Percentiles rank a stretch among this genome's conserved stretches.
Conservation (phyloP, 2,888 invertebrate genomes). For the Norana najaformis region DNA sequence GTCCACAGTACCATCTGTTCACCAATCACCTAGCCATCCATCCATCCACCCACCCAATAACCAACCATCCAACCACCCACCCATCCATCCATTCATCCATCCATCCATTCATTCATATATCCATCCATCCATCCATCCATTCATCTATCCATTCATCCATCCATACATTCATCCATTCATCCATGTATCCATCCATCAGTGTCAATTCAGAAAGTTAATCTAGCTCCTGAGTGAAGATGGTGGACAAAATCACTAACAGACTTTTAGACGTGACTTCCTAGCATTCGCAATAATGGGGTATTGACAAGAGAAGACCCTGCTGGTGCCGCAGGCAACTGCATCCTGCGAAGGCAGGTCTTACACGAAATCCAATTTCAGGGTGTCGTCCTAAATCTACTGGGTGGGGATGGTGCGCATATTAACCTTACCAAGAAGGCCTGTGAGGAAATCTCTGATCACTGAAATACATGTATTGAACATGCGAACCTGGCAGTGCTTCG, state of each 20-base stretch:
- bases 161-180: neutral
- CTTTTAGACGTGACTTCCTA: neutral
- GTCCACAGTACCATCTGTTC: no score
- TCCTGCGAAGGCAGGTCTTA: neutral
- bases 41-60: no score
- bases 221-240: neutral
- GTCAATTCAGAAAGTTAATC: neutral
- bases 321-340: neutral
- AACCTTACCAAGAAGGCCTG: neutral
- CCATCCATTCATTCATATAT: neutral
- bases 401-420: neutral
- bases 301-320: neutral
- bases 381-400: neutral
- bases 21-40: neutral
- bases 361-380: constrained; percentile 13
- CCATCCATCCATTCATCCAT: neutral
- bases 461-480: neutral
- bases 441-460: neutral
- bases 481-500: neutral
- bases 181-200: constrained; percentile 2
- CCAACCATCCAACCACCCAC: no score
- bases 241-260: constrained; percentile 4
- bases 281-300: neutral
- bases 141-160: neutral
- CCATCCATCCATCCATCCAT: neutral